Base-by-base conservation (phyloP, 2,888 invertebrate genomes). In the Drosophila paranaensis region DNA sequence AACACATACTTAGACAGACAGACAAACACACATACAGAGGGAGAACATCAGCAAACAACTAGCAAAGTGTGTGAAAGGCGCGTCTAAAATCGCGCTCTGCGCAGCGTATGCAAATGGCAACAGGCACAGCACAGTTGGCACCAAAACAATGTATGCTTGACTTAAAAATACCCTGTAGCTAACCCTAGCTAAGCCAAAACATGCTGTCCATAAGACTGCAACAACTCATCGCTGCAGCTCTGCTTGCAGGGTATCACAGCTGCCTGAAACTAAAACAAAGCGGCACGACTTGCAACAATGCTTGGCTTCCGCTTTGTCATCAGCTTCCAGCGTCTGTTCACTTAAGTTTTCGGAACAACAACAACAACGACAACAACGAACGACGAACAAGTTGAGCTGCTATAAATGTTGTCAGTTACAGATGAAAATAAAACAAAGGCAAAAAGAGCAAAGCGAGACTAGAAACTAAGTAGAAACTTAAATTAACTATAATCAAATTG, bases 71-170 rank as follows among this genome's bases (percentile, higher is more conserved):
- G 55, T 35, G 65, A 65, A 77, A 60, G 45, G 45, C 77, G 65
- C 73, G 66, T 58, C 66, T 76, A 55, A 84, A 81, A 64, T 66
- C 66, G 70, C 57, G 50, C 48, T 40, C 50, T 51, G 75, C 42
- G 14, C 42, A 35, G 46, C 39, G 42, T 75, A 71, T 80, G 77
- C 78, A 86, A 81, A 85, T 78, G 69, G 70, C 69, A 75, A 66
- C 65, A 70, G 39, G 40, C 56, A 30, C 51, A 69, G 56, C 33
- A 6, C 2, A 54, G 25, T 25, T 33, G 20, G 33, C 54, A 40
- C n/a, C 11, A 30, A 13, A 3, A 11, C 39, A 54, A 10, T 10
- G 20, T 2, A 20, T 20, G 20, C 33, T 3, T 20, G 14, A 16
- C 16, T 30, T 9, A 6, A 11, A 13, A 8, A 62, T 37, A 62